Percentiles rank a stretch among this genome's conserved stretches.
Conservation (phyloP, 2,797 vertebrate genomes). For the Loriculus beryllinus region DNA sequence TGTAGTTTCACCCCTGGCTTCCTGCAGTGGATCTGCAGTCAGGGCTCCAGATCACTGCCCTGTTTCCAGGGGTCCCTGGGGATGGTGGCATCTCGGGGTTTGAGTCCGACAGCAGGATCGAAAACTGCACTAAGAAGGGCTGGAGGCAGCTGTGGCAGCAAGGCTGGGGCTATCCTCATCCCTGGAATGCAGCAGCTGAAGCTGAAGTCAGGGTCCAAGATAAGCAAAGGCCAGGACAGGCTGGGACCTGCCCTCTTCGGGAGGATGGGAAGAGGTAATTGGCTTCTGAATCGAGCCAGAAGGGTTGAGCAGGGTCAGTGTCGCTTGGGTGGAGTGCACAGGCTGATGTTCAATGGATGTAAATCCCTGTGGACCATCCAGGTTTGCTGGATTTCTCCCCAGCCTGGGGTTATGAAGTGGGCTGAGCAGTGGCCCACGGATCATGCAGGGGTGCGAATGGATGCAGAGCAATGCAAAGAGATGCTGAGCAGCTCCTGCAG, state of each 20-base stretch:
- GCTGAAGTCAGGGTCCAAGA: background rate
- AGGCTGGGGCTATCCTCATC: background rate
- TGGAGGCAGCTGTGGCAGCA: background rate
- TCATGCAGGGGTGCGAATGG: background rate
- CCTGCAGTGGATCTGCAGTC: background rate
- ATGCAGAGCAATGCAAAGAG: background rate
- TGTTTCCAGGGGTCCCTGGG: background rate
- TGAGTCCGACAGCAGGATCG: background rate
- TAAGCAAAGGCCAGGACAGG: background rate
- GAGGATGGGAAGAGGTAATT: background rate
- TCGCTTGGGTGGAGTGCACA: rapidly evolving
- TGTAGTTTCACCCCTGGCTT: background rate
- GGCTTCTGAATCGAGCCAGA: background rate
- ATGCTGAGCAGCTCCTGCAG: background rate
- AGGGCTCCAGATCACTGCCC: rapidly evolving
- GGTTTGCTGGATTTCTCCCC: background rate
- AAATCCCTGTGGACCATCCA: rapidly evolving
- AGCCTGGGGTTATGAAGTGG: background rate
- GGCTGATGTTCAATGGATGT: background rate
- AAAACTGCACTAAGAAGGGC: background rate
- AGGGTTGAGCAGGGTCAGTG: background rate
- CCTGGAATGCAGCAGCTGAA: background rate
- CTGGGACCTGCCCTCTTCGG: background rate
- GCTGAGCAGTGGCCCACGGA: background rate
- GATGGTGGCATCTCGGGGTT: background rate